Base-by-base conservation (phyloP, 2,113 vertebrate genomes). In the Neogale vison region DNA sequence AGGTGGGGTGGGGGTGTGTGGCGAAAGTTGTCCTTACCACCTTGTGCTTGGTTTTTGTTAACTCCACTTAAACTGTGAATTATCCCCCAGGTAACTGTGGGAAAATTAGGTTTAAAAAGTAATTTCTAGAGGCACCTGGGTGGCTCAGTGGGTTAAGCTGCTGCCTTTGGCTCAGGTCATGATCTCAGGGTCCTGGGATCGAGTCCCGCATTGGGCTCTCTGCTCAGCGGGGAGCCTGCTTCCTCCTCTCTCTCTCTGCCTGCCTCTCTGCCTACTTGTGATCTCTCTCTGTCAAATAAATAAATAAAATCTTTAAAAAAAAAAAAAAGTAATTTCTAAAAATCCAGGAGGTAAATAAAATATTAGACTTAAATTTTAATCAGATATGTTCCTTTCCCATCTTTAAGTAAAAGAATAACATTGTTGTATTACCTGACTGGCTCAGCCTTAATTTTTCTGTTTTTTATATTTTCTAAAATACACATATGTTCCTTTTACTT, bases 301-400 rank as follows among this genome's bases (percentile, higher is more conserved):
- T n/a, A n/a, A n/a, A n/a, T n/a, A n/a, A n/a, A n/a, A n/a, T n/a
- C n/a, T n/a, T n/a, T n/a, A n/a, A n/a, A n/a, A n/a, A n/a, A n/a
- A n/a, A n/a, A n/a, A 71, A 88, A 93, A 95, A 86, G 20, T 86
- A 79, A 59, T 90, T 10, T 39, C 31, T 89, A 84, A 96, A 87
- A 91, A 39, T 80, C 95, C 18, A 18, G 23, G 69, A 69, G n/a
- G 63, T 57, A 50, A 92, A 59, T 59, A 71, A 26, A 94, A 2
- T 45, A 4, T 91, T 93, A 95, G 82, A n/a, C 7, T 2, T 29
- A 6, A 39, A 84, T 81, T 97, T 97, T 93, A 94, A 89, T 77
- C 50, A 76, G 47, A 86, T 89, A 80, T 89, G 5, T 65, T 95
- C 15, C 61, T 93, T 95, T 93, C 65, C 55, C 42, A 31, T 72